A percentile compares a stretch with the other conserved stretches of the same genome.
These are phyloP conservation scores for Ctenomys sociabilis DNA, from an alignment of 2,113 vertebrate genomes.

Conservation along the genomic window DNA sequence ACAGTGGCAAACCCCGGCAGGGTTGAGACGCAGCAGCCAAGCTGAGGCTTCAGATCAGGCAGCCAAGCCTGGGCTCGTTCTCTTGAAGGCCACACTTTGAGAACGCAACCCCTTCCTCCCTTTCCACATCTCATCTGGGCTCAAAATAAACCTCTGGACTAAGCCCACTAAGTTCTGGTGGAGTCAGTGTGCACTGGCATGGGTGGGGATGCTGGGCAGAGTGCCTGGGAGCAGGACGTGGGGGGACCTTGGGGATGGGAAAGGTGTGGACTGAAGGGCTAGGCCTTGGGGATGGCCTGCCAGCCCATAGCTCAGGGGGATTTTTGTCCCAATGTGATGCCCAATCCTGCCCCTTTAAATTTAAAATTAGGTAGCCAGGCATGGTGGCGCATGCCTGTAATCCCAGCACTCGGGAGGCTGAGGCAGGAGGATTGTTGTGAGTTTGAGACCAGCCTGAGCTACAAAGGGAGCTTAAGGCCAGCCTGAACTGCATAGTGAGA, in stretches of 20 bases:
- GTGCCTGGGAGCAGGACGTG: background rate
- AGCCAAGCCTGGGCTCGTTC: background rate
- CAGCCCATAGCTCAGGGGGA: background rate
- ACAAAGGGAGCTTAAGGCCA: no score
- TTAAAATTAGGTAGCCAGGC: background rate
- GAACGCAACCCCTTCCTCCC: background rate
- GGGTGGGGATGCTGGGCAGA: background rate
- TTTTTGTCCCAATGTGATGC: background rate
- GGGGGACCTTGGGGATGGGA: background rate
- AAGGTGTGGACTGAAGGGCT: background rate
- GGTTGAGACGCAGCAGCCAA: background rate
- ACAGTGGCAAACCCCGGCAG: background rate
- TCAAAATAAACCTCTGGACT: slow-evolving; percentile 64
- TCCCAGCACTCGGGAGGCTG: no score
- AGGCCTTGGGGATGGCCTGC: background rate
- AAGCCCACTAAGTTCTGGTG: background rate
- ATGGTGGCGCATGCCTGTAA: no score
- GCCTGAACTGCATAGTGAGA: no score
- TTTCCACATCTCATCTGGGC: background rate
- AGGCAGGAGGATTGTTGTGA: no score
- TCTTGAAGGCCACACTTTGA: background rate
- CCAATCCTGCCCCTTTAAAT: background rate
- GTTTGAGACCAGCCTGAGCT: no score
- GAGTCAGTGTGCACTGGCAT: background rate
- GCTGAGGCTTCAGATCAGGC: no score